Conservation (phyloP, 1,140 invertebrate species). For the Sycobia sp. region DNA sequence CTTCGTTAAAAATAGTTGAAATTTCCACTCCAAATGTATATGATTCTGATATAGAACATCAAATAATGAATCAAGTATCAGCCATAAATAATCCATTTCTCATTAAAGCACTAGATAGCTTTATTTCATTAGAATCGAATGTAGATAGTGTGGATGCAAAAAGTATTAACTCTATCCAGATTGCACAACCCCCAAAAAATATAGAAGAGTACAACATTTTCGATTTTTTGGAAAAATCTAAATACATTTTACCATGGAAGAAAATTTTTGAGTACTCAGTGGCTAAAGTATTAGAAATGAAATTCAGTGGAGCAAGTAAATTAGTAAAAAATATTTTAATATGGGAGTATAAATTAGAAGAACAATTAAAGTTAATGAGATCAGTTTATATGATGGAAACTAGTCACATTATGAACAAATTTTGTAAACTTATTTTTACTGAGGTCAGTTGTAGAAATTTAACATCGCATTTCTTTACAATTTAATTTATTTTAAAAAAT, state of each 20-base stretch:
- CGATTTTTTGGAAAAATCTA: slow-evolving; percentile 43
- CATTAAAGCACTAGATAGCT: slow-evolving; percentile 54
- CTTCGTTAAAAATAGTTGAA: slow-evolving; percentile 29
- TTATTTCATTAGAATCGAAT: slow-evolving; percentile 41
- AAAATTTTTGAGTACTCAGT: slow-evolving; percentile 58
- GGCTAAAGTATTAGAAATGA: slow-evolving; percentile 53
- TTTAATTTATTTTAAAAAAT: neutral
- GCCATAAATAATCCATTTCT: slow-evolving; percentile 55
- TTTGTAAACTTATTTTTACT: slow-evolving; percentile 61
- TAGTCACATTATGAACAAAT: slow-evolving; percentile 68
- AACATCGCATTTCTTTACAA: neutral
- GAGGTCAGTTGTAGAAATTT: slow-evolving; percentile 55
- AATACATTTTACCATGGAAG: slow-evolving; percentile 49
- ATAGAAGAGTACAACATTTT: slow-evolving; percentile 29
- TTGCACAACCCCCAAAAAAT: neutral
- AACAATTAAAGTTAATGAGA: slow-evolving; percentile 60
- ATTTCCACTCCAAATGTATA: slow-evolving; percentile 14
- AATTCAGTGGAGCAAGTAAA: slow-evolving; percentile 60
- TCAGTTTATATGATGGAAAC: slow-evolving; percentile 69
- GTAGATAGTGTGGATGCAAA: slow-evolving; percentile 41
- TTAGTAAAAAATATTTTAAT: slow-evolving; percentile 62
- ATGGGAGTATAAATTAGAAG: slow-evolving; percentile 61
- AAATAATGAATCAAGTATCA: slow-evolving; percentile 50
- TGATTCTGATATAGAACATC: slow-evolving; percentile 43
- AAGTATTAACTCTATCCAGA: neutral